A percentile compares a stretch with the other conserved stretches of the same genome.
Conservation (phyloP, 1,140 invertebrate species). For the Colletes latitarsis region DNA sequence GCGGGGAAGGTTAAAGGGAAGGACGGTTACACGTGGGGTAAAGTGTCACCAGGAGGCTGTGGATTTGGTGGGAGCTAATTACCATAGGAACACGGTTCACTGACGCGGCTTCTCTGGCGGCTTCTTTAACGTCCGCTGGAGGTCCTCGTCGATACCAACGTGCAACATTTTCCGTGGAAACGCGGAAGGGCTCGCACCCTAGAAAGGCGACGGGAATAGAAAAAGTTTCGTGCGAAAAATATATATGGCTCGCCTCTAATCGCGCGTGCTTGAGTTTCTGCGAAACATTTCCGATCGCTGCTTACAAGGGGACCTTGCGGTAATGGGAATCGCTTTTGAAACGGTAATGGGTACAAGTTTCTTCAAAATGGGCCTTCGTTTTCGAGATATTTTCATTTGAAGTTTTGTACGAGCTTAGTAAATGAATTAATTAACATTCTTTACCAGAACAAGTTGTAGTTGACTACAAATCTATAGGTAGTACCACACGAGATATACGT, state of each 20-base stretch:
- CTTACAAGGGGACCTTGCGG: no score
- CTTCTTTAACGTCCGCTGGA: conserved; percentile 62
- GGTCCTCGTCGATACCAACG: conserved; percentile 62
- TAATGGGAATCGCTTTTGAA: no score
- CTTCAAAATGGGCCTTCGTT: no score
- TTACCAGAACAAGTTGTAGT: no score
- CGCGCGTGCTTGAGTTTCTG: background rate
- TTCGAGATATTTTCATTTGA: no score
- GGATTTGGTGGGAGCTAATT: conserved; percentile 73
- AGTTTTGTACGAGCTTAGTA: no score
- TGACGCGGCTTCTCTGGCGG: conserved; percentile 76
- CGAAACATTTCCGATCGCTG: no score
- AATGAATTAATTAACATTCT: no score
- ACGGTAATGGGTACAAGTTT: no score
- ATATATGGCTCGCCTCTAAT: conserved; percentile 11
- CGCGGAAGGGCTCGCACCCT: conserved; percentile 60
- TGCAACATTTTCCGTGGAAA: conserved; percentile 73
- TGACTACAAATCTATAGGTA: no score
- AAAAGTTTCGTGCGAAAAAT: conserved; percentile 58
- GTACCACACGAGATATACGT: no score
- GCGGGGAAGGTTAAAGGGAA: conserved; percentile 1
- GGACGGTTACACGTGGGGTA: conserved; percentile 62
- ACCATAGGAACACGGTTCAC: conserved; percentile 72
- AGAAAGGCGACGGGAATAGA: conserved; percentile 58
- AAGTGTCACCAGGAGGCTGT: conserved; percentile 61